Base-by-base conservation (phyloP, 2,797 vertebrate species). In the Cossypha dichroa region DNA sequence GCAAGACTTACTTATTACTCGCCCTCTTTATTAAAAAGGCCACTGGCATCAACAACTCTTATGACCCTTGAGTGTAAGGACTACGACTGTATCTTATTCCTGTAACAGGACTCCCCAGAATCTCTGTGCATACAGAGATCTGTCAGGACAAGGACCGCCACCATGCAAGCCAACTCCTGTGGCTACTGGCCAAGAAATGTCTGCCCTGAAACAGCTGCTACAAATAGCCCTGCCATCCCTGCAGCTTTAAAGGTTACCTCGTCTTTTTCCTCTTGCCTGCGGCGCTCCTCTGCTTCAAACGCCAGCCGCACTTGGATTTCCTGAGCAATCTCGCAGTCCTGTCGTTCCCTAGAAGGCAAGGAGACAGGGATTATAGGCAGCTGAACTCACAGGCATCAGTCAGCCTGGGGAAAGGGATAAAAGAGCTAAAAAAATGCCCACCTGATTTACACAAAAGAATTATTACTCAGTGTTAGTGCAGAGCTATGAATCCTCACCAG, bases 291-390 rank as follows among this genome's bases (percentile, higher is more conserved):
- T 0, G 99, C 99, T 97, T 99, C 99, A 96, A 98, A 98, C 15
- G 99, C 98, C 90, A 99, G 98, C 97, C 99, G 98, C 94, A 99
- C 99, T 97, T 99, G 99, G 97, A 99, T 99, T 98, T 99, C 99
- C 94, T 99, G 99, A 95, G 99, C 99, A 3, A 99, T 99, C 98
- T 99, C 99, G 3, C 97, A 98, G 94, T 99, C 99, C 77, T 98
- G 98, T 5, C 96, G 98, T 96, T 99, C 99, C 54, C 99, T 99
- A 64, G 45, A 97, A 96, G 93, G 83, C 88, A 92, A 91, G 55
- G 21, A 81, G 36, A 88, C 76, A 79, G 51, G 38, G 74, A 93
- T 96, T 88, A 94, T 7, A 91, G 38, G 36, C 21, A 88, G 58
- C 60, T 64, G 25, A 85, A 93, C 22, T 56, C 75, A 55, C 16